Percentiles rank a stretch among this genome's conserved stretches.
phyloP scores from a whole-genome alignment of 2,113 vertebrate species.

The Daphoenositta chrysoptera region DNA sequence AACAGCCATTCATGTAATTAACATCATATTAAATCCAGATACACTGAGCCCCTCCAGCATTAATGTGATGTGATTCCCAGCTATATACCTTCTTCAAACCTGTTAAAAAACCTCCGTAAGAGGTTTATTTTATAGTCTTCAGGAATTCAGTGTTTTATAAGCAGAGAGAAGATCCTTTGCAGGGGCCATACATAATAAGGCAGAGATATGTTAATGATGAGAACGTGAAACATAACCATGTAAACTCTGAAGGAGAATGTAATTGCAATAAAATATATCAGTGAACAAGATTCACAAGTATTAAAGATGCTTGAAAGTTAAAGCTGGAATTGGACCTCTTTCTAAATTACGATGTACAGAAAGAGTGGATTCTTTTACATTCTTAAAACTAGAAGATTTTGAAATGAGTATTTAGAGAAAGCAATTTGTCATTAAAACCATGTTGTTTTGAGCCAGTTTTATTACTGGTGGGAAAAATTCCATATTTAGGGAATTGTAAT shows the following conservation, averaged over 20 bases:
- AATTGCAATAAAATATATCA: background rate
- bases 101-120: background rate
- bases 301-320: background rate
- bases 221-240: background rate
- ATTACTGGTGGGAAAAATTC: background rate
- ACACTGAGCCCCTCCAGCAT: background rate
- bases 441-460: background rate
- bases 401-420: background rate
- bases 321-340: background rate
- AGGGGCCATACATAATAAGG: background rate
- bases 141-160: background rate
- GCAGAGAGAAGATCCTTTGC: background rate
- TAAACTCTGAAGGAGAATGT: background rate
- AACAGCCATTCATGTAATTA: background rate
- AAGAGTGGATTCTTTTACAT: background rate
- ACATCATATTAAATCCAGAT: background rate
- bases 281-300: background rate
- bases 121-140: background rate
- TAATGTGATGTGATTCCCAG: background rate
- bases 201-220: constrained; percentile 20
- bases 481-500: background rate
- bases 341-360: background rate
- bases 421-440: background rate
- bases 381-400: background rate
- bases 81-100: background rate